phyloP scores from a whole-genome alignment of 2,888 invertebrate species.

The Heliothis peltigera region DNA sequence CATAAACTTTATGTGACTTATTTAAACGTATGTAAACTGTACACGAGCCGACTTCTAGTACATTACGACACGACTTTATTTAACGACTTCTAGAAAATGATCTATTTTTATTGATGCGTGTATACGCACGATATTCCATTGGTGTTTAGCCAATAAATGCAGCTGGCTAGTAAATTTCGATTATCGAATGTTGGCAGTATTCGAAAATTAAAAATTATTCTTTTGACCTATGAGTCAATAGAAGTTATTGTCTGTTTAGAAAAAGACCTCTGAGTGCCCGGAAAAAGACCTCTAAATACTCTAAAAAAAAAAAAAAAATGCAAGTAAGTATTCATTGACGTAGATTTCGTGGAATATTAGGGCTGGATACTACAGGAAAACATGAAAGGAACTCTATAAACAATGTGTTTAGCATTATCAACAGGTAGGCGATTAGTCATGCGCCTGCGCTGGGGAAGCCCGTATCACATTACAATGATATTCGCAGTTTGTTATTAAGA shows the following conservation, averaged over 20 bases:
- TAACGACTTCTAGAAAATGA: slow-evolving; percentile 49
- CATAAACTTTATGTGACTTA: slow-evolving; percentile 67
- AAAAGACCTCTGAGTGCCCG: background rate
- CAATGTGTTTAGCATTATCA: slow-evolving; percentile 31
- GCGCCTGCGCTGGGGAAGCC: slow-evolving; percentile 50
- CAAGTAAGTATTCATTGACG: slow-evolving; percentile 1
- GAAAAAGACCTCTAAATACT: background rate
- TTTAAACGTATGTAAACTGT: slow-evolving; percentile 39
- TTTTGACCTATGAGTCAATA: background rate
- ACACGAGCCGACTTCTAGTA: slow-evolving; percentile 47
- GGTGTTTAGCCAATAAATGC: slow-evolving; percentile 8
- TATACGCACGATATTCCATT: slow-evolving; percentile 24
- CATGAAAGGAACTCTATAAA: slow-evolving; percentile 38
- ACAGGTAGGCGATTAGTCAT: slow-evolving; percentile 52
- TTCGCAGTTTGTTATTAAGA: slow-evolving; percentile 34
- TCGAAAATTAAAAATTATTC: background rate
- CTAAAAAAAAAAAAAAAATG: background rate
- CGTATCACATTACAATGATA: slow-evolving; percentile 56
- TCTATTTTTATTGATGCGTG: slow-evolving; percentile 51
- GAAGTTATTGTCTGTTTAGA: background rate
- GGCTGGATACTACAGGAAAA: slow-evolving; percentile 41
- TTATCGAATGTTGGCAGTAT: background rate
- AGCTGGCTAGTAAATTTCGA: background rate
- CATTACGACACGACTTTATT: slow-evolving; percentile 52
- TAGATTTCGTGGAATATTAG: slow-evolving; percentile 26